Percentiles rank a stretch among this genome's conserved stretches.
Evolutionary conservation across 2,888 invertebrate species (phyloP).

Genomic region (Teinopalpus imperialis): DNA sequence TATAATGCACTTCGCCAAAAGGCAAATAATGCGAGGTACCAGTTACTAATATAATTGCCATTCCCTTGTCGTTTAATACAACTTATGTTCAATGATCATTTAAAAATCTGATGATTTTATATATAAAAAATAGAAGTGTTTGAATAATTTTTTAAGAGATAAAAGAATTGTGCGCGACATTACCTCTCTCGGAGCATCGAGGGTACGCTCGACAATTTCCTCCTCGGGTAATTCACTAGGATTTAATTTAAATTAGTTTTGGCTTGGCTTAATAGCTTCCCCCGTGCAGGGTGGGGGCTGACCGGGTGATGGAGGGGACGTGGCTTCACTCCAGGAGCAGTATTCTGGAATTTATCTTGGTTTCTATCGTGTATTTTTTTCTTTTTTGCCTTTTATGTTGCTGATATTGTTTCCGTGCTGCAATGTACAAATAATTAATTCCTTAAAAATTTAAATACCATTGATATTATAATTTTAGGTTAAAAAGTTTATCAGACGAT

Average conservation of each 20-base stretch:
- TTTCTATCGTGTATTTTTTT: slow-evolving; percentile 32
- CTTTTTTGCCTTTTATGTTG: slow-evolving; percentile 27
- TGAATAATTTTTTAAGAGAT: no score
- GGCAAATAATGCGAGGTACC: no score
- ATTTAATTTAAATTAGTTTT: slow-evolving; percentile 89
- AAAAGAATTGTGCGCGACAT: slow-evolving; percentile 37
- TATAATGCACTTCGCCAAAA: no score
- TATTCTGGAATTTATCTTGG: slow-evolving; percentile 54
- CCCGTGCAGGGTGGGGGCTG: slow-evolving; percentile 55
- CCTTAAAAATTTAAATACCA: no score
- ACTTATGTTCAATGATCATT: no score
- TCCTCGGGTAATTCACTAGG: slow-evolving; percentile 87
- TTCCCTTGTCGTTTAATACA: no score
- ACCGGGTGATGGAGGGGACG: slow-evolving; percentile 55
- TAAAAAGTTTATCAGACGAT: no score
- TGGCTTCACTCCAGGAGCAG: slow-evolving; percentile 57
- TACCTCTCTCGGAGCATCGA: slow-evolving; percentile 70
- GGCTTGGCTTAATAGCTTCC: slow-evolving; percentile 95
- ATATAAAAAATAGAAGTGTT: no score
- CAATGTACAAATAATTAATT: no score
- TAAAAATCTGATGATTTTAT: no score
- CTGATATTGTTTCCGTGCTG: background rate
- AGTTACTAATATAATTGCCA: no score
- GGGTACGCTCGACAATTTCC: slow-evolving; percentile 82
- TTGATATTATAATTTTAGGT: no score